Evolutionary conservation across 2,888 invertebrate species (phyloP).

Genomic region (Euplagia quadripunctaria): DNA sequence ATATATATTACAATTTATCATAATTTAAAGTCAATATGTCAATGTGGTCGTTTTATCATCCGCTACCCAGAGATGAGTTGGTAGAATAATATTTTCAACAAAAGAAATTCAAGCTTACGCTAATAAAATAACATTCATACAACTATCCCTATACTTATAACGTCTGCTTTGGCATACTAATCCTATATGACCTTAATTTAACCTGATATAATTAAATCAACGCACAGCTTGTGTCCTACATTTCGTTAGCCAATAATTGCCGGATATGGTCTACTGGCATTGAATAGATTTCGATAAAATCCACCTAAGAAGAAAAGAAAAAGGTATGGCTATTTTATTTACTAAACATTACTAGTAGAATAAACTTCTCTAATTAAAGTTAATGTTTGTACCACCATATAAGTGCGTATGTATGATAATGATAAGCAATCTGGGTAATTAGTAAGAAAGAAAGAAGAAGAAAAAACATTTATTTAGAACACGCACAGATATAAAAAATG

Average conservation of each 20-base stretch:
- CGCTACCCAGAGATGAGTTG: no score
- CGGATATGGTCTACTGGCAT: neutral
- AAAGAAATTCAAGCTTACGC: no score
- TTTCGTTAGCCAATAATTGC: neutral
- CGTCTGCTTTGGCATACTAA: neutral
- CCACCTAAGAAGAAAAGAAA: neutral
- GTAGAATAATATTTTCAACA: no score
- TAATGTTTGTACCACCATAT: neutral
- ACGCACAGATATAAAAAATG: no score
- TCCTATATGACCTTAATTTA: neutral
- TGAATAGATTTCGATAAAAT: neutral
- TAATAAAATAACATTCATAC: no score
- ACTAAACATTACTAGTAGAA: neutral
- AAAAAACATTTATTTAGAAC: no score
- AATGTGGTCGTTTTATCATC: no score
- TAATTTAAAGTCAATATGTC: no score
- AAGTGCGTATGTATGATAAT: neutral
- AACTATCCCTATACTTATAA: no score
- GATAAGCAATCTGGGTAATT: neutral
- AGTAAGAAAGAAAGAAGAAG: neutral
- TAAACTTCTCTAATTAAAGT: neutral
- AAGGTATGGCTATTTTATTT: no score
- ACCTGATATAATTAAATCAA: neutral
- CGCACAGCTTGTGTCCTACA: neutral
- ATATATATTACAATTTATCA: no score